Evolutionary conservation across 2,797 vertebrate species (phyloP).

Genomic region (Erethizon dorsatum): DNA sequence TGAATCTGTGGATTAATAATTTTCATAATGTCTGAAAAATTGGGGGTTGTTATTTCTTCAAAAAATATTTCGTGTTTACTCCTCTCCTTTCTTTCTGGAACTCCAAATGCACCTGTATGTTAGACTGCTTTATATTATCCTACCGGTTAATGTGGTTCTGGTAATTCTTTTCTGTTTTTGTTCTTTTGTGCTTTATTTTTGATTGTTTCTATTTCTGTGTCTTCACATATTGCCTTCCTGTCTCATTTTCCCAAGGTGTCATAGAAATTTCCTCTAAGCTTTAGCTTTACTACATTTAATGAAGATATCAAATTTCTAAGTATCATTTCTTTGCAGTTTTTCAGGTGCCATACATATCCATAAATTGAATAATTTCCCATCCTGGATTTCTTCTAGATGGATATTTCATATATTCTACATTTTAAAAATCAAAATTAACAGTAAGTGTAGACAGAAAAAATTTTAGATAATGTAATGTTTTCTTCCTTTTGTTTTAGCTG

Average conservation of each 20-base stretch:
- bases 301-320: not conserved
- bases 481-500: conserved; percentile 44
- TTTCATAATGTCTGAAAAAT: not conserved
- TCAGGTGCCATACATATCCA: not conserved
- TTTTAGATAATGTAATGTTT: not conserved
- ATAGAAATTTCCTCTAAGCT: not conserved
- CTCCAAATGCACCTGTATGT: not conserved
- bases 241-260: not conserved
- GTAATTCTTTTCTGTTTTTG: not conserved
- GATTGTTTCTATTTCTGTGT: not conserved
- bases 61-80: not conserved
- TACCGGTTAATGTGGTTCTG: too few species aligned
- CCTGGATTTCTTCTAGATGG: not conserved
- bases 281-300: not conserved
- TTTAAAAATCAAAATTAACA: not conserved
- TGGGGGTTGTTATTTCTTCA: not conserved
- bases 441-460: conserved; percentile 4
- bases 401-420: not conserved
- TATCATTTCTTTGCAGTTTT: not conserved
- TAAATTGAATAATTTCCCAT: not conserved
- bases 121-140: not conserved
- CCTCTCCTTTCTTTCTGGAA: not conserved
- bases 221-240: not conserved
- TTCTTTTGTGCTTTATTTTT: not conserved
- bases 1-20: not conserved